phyloP scores from a whole-genome alignment of 2,113 vertebrate genomes.

The Jacana jacana region DNA sequence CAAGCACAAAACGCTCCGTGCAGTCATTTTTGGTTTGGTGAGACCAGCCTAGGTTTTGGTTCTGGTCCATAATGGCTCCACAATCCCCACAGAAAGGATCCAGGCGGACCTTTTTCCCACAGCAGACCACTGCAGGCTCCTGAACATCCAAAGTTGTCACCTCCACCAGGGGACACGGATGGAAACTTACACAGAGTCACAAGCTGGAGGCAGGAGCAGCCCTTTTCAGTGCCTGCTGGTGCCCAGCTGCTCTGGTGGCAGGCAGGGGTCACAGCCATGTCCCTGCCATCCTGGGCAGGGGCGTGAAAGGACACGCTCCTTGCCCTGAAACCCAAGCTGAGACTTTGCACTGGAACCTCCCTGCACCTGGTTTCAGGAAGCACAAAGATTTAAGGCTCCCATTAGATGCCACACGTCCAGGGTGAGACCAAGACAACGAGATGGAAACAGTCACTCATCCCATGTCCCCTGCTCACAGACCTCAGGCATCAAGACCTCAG shows the following conservation, averaged over 20 bases:
- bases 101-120: not conserved
- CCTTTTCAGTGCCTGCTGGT: rapidly evolving
- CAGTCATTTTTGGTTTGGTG: not conserved
- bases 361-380: not conserved
- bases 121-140: not conserved
- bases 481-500: not conserved
- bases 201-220: not conserved
- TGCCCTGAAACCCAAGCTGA: not conserved
- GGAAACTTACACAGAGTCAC: not conserved
- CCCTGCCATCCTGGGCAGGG: not conserved
- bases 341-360: not conserved
- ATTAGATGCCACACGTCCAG: rapidly evolving
- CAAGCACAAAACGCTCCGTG: not conserved
- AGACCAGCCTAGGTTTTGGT: not conserved
- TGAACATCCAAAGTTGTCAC: not conserved
- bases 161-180: rapidly evolving
- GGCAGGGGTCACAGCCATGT: not conserved
- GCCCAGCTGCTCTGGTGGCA: not conserved
- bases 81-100: not conserved
- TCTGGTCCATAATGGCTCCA: not conserved
- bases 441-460: not conserved
- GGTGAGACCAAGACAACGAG: not conserved
- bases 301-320: not conserved
- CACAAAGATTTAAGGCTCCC: not conserved
- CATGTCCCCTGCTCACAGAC: rapidly evolving